Evolutionary conservation across 2,113 vertebrate genomes (phyloP).

Genomic region (Lethenteron reissneri): DNA sequence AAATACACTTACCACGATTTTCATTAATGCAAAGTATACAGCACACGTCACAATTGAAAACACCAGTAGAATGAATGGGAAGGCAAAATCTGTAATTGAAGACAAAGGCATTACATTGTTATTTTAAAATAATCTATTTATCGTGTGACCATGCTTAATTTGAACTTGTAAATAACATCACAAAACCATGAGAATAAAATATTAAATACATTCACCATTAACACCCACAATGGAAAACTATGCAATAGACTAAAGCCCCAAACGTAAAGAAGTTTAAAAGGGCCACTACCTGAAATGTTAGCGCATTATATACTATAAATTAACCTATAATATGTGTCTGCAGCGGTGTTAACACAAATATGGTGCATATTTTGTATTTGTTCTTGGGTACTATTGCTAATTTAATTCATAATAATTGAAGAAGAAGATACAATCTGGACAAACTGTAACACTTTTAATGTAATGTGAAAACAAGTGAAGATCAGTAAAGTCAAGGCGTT

Average conservation of each 20-base stretch:
- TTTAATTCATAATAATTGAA: slow-evolving; percentile 4
- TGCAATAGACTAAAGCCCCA: too few relatives aligned
- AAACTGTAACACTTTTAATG: background rate
- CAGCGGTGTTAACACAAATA: too few relatives aligned
- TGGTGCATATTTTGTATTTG: too few relatives aligned
- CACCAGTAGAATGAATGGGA: slow-evolving; percentile 82
- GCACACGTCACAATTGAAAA: slow-evolving; percentile 74
- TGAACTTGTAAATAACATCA: too few relatives aligned
- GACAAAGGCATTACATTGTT: slow-evolving; percentile 6
- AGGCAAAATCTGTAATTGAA: slow-evolving; percentile 59
- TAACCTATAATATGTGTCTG: background rate
- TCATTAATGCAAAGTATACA: slow-evolving; percentile 89
- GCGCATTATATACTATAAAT: slow-evolving; percentile 1
- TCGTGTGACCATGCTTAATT: too few relatives aligned
- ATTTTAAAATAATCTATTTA: background rate
- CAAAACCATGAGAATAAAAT: too few relatives aligned
- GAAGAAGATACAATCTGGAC: background rate
- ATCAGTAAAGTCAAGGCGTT: background rate
- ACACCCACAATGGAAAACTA: too few relatives aligned
- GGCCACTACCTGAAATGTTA: background rate
- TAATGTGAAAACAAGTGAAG: background rate
- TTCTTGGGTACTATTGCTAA: background rate
- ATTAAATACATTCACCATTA: too few relatives aligned
- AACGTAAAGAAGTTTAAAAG: too few relatives aligned
- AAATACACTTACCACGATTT: slow-evolving; percentile 56